A percentile compares a stretch with the other conserved stretches of the same genome.
These are phyloP conservation scores for Holothuria glaberrima DNA, from an alignment of 35 echinoderm and acorn worm species.

Conservation along the genomic window DNA sequence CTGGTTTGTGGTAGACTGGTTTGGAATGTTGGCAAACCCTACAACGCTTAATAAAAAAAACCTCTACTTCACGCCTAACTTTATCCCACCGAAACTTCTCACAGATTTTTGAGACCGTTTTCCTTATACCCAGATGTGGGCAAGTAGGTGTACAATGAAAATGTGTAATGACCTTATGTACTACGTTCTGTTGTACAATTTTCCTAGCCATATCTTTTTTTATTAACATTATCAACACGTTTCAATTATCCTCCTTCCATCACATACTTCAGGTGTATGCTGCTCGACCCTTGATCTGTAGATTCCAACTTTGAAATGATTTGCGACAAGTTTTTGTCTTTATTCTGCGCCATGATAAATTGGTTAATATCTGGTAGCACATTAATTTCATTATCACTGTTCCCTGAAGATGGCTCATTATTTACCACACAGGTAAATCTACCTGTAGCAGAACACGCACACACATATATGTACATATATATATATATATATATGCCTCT, in stretches of 20 bases:
- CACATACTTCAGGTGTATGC: background rate
- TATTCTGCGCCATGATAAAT: conserved; percentile 3
- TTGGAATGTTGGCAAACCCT: conserved; percentile 7
- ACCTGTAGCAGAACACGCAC: too few species aligned
- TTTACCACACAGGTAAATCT: background rate
- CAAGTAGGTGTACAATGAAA: conserved; percentile 19
- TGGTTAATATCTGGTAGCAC: conserved; percentile 30
- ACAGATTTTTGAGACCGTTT: conserved; percentile 17
- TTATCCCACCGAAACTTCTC: conserved; percentile 39
- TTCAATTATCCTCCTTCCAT: background rate
- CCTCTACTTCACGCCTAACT: conserved; percentile 4
- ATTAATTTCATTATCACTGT: background rate
- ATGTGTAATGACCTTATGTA: background rate
- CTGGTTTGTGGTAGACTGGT: conserved; percentile 32
- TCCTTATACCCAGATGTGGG: conserved; percentile 31
- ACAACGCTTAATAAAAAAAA: conserved; percentile 18
- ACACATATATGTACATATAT: too few species aligned
- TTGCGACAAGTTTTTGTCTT: background rate
- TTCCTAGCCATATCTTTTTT: background rate
- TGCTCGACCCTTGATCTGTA: background rate
- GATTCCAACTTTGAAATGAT: background rate
- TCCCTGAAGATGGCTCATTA: background rate
- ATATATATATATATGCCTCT: too few species aligned
- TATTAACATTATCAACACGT: background rate
- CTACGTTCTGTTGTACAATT: background rate